A percentile compares a stretch with the other conserved stretches of the same genome.
phyloP scores from a whole-genome alignment of 2,113 vertebrate species.

The Rynchops niger region DNA sequence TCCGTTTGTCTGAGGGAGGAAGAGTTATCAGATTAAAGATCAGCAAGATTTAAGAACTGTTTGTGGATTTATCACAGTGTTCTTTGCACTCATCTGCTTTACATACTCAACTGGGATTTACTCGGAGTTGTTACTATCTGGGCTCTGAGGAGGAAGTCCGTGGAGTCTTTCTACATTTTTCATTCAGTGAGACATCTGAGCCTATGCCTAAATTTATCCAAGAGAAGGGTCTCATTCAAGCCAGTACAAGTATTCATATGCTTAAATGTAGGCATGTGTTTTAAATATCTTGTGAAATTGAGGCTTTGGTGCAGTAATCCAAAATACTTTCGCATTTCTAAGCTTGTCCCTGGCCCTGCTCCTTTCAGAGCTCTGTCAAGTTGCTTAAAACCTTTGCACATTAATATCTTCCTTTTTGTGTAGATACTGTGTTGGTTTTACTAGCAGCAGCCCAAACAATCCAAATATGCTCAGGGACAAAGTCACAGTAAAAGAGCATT shows the following conservation, averaged over 20 bases:
- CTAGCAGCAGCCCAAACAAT: not conserved
- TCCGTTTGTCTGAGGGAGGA: not conserved
- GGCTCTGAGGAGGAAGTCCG: not conserved
- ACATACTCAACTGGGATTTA: not conserved
- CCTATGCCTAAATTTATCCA: not conserved
- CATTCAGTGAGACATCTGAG: not conserved
- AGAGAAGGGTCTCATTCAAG: not conserved
- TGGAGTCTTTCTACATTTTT: not conserved
- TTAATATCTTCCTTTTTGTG: not conserved
- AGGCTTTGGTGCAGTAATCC: not conserved
- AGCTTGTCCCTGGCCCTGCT: not conserved
- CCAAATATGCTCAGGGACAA: not conserved
- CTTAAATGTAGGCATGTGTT: not conserved
- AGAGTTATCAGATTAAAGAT: slow-evolving; percentile 9
- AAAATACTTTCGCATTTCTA: not conserved
- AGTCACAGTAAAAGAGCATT: not conserved
- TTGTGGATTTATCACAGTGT: not conserved
- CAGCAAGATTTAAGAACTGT: slow-evolving; percentile 23
- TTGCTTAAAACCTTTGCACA: not conserved
- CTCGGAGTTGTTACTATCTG: not conserved
- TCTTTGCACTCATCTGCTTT: slow-evolving; percentile 3
- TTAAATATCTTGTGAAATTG: slow-evolving; percentile 25
- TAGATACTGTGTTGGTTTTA: not conserved
- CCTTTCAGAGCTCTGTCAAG: not conserved
- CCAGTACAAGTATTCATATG: not conserved